phyloP scores from a whole-genome alignment of 2,797 vertebrate species.

The Danio albolineatus region DNA sequence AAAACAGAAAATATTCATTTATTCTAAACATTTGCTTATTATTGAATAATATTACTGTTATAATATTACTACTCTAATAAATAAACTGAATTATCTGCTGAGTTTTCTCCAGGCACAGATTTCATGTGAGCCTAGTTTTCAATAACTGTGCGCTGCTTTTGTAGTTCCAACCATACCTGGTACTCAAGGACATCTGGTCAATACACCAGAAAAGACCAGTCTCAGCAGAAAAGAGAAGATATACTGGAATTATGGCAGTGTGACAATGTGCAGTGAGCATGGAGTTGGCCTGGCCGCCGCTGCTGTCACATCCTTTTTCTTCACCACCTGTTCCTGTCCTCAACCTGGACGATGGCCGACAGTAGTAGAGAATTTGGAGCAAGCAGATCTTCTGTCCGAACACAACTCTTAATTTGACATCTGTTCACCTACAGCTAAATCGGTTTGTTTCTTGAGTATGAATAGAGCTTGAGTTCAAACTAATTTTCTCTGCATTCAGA shows the following conservation, averaged over 20 bases:
- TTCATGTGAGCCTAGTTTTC: too few relatives aligned
- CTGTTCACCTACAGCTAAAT: constrained; percentile 5
- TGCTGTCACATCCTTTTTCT: constrained; percentile 12
- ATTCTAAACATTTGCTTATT: too few relatives aligned
- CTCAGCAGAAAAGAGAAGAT: constrained; percentile 12
- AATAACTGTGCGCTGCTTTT: not conserved
- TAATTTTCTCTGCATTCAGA: constrained; percentile 8
- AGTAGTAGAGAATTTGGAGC: constrained; percentile 12
- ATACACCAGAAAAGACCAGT: not conserved
- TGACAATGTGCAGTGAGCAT: constrained; percentile 41
- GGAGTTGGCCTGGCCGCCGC: constrained; percentile 1
- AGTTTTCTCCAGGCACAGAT: too few relatives aligned
- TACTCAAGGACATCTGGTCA: not conserved
- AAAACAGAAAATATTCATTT: too few relatives aligned
- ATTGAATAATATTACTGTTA: too few relatives aligned
- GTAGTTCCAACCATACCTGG: not conserved
- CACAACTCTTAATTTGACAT: constrained; percentile 24
- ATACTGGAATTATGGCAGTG: constrained; percentile 10
- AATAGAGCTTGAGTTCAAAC: constrained; percentile 22
- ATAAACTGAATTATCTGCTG: too few relatives aligned
- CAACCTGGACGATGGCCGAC: constrained; percentile 28
- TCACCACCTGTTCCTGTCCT: constrained; percentile 40
- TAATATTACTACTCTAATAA: too few relatives aligned
- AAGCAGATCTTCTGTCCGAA: not conserved
- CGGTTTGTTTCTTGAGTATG: not conserved